Base-by-base conservation (phyloP, 2,797 vertebrate genomes). In the Halcyon leucocephala region DNA sequence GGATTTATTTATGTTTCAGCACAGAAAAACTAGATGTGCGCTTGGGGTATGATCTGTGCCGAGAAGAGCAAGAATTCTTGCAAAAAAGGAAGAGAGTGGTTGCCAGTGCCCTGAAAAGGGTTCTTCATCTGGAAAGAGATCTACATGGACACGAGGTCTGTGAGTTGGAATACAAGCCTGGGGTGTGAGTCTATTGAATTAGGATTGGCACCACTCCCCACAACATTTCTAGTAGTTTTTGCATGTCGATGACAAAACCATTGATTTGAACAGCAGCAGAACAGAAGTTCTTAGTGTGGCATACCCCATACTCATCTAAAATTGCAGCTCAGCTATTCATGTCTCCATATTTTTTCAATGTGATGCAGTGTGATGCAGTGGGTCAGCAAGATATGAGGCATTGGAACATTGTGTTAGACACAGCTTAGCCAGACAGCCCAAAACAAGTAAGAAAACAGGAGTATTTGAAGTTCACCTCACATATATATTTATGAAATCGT, bases 51-150 rank as follows among this genome's bases (percentile, higher is more conserved):
- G 97, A 97, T 58, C 97, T 98, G 48, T 98, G 98, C 57, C 48
- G 29, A 1, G 97, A 98, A 77, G 99, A 99, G 93, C 98, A 98
- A 29, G 90, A 92, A 26, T 99, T 98, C 95, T 91, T 99, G 76
- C 83, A 86, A 19, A 98, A 98, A 94, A 98, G 99, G 94, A 98
- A 97, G 93, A 96, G 85, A 70, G 81, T 98, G 2, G 98, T 98
- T 74, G 98, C 98, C 5, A 37, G 49, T 31, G 98, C 98, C 25
- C 82, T 99, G 80, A 97, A 98, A 92, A 98, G 96, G 26, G 94
- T 94, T 62, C 93, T 99, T 86, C 97, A 96, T 17, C 96, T 99
- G 85, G 94, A 93, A 6, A 69, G 93, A 82, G 95, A 98, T 73
- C 96, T 98, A 10, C 88, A 94, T 33, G 97, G 94, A 33, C 95